Base-by-base conservation (phyloP, 2,113 vertebrate genomes). In the Ceyx cyanopectus region DNA sequence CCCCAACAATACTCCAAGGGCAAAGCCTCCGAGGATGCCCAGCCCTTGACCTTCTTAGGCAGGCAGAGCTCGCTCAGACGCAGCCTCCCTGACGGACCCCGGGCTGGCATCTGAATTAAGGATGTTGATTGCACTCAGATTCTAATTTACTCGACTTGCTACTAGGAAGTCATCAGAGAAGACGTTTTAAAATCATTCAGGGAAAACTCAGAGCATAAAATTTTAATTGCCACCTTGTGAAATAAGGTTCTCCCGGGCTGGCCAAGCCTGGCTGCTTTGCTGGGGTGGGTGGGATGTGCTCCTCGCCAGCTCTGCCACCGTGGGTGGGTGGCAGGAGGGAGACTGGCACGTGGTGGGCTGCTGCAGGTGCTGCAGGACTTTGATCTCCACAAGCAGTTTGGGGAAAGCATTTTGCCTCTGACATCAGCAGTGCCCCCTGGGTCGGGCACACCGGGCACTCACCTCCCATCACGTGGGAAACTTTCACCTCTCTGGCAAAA, bases 121-220 rank as follows among this genome's bases (percentile, higher is more conserved):
- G 81, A 85, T 92, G 93, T 69, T 95, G 96, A 93, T 96, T 95
- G 93, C 83, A 41, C 80, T 91, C 79, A 50, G 65, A 90, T 91
- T 93, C 92, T 94, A 92, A 95, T 94, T 95, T 88, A 90, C 90
- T 91, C 32, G 3, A 56, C 81, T 95, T 50, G 73, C 77, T 95
- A 76, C 94, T 85, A 79, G 90, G 93, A 95, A 95, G 92, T 92
- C 81, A 94, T 95, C 87, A 91, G 84, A 92, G 89, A 88, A 90
- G 87, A 76, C 3, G 20, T 92, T 88, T 94, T 87, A 69, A 91
- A 97, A 92, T 83, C 87, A 92, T 92, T 95, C 93, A 93, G 94
- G 92, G 96, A 94, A 94, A 96, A 87, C 95, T 89, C 93, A 56
- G 88, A 85, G 92, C 92, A 96, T 96, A 68, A 96, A 96, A 96